Conservation (phyloP, 2,113 vertebrate genomes). For the Xenotilapia longispinis region DNA sequence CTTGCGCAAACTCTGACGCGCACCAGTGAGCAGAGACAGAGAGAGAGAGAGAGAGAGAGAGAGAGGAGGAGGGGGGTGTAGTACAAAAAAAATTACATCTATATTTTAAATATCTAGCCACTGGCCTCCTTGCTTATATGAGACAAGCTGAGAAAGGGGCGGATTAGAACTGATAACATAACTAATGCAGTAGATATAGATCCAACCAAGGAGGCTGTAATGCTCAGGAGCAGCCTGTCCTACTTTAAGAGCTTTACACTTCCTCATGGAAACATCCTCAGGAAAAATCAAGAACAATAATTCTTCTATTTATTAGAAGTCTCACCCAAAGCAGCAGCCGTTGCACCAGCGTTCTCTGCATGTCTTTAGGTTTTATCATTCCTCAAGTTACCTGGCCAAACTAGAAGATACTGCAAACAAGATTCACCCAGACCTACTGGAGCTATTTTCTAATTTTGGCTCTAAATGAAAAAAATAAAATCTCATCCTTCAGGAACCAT, state of each 20-base stretch:
- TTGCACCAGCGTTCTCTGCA: background rate
- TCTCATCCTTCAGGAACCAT: background rate
- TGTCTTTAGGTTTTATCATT: background rate
- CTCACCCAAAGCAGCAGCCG: background rate
- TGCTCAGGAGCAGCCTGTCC: background rate
- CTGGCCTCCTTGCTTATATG: background rate
- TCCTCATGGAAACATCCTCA: background rate
- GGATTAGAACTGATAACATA: background rate
- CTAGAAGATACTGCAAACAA: background rate
- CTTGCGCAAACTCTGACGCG: constrained; percentile 68
- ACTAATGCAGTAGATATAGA: background rate
- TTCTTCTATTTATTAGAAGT: background rate
- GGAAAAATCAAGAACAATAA: background rate
- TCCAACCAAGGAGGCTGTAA: background rate
- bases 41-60: background rate
- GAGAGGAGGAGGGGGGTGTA: background rate
- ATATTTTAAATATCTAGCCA: background rate
- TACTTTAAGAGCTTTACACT: background rate
- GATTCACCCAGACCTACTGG: background rate
- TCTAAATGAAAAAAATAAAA: background rate
- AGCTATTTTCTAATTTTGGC: background rate
- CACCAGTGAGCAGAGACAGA: background rate
- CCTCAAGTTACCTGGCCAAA: background rate
- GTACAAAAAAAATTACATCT: background rate
- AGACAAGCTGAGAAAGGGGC: background rate